Conservation (phyloP, 2,888 invertebrate species). For the Gari tellinella region DNA sequence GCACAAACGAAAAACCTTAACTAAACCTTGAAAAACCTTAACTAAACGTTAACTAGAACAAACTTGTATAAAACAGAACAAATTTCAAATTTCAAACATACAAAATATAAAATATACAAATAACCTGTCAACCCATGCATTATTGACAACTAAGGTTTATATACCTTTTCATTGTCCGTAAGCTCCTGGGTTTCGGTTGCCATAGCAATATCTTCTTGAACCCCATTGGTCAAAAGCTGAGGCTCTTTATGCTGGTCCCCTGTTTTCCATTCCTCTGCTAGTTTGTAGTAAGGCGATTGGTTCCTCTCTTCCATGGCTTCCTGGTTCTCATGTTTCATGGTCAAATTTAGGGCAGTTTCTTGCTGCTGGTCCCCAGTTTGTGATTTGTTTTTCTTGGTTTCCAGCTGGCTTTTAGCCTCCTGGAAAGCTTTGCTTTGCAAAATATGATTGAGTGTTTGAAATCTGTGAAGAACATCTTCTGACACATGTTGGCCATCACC, state of each 20-base stretch:
- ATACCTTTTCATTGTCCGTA: slow-evolving; percentile 57
- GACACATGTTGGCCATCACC: background rate
- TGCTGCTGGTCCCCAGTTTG: slow-evolving; percentile 12
- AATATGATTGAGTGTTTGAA: slow-evolving; percentile 54
- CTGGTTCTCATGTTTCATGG: slow-evolving; percentile 23
- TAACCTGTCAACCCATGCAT: no score
- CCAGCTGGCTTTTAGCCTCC: slow-evolving; percentile 47
- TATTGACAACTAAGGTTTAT: background rate
- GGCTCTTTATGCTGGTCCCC: slow-evolving; percentile 33
- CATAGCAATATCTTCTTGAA: slow-evolving; percentile 21
- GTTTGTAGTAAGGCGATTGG: slow-evolving; percentile 42
- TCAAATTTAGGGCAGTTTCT: slow-evolving; percentile 39
- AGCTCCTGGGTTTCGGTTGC: slow-evolving; percentile 37
- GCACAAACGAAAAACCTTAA: no score
- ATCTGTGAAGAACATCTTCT: slow-evolving; percentile 28
- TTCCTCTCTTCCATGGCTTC: background rate
- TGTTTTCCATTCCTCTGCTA: slow-evolving; percentile 54
- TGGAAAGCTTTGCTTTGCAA: slow-evolving; percentile 59
- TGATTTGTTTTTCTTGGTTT: slow-evolving; percentile 25
- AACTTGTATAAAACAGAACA: no score
- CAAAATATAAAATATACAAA: no score
- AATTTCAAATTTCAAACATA: no score
- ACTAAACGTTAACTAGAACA: no score
- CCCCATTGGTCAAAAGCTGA: slow-evolving; percentile 39
- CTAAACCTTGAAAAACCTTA: no score